Percentiles rank a stretch among this genome's conserved stretches.
Conservation (phyloP, 2,113 vertebrate genomes). For the Urocitellus parryii region DNA sequence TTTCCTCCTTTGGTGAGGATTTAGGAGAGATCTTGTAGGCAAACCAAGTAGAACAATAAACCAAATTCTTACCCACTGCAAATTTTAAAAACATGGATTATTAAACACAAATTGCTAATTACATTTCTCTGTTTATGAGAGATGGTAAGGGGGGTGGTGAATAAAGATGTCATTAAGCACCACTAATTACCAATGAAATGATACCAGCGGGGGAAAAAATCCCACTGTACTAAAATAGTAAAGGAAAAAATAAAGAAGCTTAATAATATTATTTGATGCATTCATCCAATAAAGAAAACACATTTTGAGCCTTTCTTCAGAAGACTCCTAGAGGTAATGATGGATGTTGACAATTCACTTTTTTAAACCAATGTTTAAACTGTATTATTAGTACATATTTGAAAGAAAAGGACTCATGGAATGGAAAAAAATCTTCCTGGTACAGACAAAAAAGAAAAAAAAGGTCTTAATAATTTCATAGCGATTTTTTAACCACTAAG, state of each 20-base stretch:
- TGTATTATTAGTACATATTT: background rate
- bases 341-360: background rate
- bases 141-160: background rate
- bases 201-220: slow-evolving; percentile 46
- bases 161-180: slow-evolving; percentile 18
- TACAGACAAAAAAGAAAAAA: background rate
- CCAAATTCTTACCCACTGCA: background rate
- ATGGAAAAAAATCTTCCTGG: background rate
- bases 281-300: slow-evolving; percentile 12
- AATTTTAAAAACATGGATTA: slow-evolving; percentile 50
- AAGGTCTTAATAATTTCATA: background rate
- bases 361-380: background rate
- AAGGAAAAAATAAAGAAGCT: background rate
- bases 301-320: slow-evolving; percentile 5
- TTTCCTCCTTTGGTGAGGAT: background rate
- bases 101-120: slow-evolving; percentile 1
- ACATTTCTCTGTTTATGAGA: background rate
- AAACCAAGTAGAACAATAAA: background rate
- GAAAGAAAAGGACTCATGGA: background rate
- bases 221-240: slow-evolving; percentile 20
- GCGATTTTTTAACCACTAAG: background rate
- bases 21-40: background rate
- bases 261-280: slow-evolving; percentile 22
- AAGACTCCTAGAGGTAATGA: slow-evolving; percentile 31
- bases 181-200: background rate